phyloP scores from a whole-genome alignment of 2,797 vertebrate genomes.

The Propithecus perrieri region DNA sequence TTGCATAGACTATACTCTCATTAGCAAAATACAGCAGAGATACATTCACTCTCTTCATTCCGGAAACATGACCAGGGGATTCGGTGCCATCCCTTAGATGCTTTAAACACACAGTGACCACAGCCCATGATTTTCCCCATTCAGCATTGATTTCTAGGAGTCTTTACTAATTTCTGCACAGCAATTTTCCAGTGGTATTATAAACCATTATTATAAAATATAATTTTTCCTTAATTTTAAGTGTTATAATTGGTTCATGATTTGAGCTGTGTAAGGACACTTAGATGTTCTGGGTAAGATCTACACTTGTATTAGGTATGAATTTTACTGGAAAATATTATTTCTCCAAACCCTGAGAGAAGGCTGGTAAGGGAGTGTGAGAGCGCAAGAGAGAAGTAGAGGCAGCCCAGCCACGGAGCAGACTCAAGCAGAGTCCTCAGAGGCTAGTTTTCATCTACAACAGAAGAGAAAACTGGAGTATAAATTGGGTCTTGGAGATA shows the following conservation, averaged over 20 bases:
- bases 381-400: background rate
- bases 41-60: background rate
- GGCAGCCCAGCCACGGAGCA: background rate
- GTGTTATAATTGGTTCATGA: background rate
- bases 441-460: background rate
- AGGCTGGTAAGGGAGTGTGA: background rate
- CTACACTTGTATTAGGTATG: background rate
- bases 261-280: background rate
- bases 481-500: background rate
- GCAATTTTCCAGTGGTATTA: background rate
- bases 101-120: background rate
- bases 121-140: background rate
- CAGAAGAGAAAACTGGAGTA: background rate
- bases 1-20: background rate
- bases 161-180: background rate
- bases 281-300: background rate
- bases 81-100: background rate
- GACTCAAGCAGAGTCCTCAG: background rate
- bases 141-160: background rate
- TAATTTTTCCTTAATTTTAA: background rate
- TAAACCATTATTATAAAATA: background rate
- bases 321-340: background rate
- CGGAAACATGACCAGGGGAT: background rate
- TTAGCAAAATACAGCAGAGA: background rate
- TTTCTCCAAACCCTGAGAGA: background rate